Conservation (phyloP, 2,888 invertebrate species). For the Nesidiocoris tenuis region DNA sequence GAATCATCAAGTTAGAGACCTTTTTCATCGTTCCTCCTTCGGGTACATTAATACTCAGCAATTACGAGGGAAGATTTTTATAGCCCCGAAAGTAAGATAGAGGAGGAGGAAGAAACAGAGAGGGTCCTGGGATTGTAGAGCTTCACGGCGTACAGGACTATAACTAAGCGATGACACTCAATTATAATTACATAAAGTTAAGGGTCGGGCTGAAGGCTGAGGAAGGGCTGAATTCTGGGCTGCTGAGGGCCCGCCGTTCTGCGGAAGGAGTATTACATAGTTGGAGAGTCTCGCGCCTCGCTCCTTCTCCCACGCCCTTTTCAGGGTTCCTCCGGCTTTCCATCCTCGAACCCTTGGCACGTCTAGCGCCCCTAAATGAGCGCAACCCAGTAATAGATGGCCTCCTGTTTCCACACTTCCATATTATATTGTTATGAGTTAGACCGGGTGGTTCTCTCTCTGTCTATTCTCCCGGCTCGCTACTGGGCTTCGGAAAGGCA, state of each 20-base stretch:
- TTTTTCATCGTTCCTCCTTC: neutral
- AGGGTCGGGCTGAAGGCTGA: constrained; percentile 30
- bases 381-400: constrained; percentile 38
- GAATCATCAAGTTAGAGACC: constrained; percentile 28
- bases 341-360: constrained; percentile 2
- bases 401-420: constrained; percentile 42
- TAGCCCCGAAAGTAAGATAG: constrained; percentile 15
- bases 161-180: constrained; percentile 43
- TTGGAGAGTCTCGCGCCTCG: constrained; percentile 26
- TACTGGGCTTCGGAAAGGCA: no score
- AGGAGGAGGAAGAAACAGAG: neutral
- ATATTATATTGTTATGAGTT: constrained; percentile 42
- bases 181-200: constrained; percentile 42
- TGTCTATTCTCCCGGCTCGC: constrained; percentile 13
- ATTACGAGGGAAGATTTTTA: constrained; percentile 40
- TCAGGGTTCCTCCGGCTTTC: neutral
- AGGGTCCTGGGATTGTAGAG: neutral
- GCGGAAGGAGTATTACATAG: constrained; percentile 25
- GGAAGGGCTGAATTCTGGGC: constrained; percentile 7
- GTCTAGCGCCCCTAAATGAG: constrained; percentile 31
- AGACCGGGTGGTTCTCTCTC: constrained; percentile 4
- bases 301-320: neutral
- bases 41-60: constrained; percentile 36
- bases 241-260: neutral
- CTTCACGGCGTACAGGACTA: constrained; percentile 12